These are phyloP conservation scores for Corythornis madagascariensis DNA, from an alignment of 2,113 vertebrate genomes.

Conservation along the genomic window DNA sequence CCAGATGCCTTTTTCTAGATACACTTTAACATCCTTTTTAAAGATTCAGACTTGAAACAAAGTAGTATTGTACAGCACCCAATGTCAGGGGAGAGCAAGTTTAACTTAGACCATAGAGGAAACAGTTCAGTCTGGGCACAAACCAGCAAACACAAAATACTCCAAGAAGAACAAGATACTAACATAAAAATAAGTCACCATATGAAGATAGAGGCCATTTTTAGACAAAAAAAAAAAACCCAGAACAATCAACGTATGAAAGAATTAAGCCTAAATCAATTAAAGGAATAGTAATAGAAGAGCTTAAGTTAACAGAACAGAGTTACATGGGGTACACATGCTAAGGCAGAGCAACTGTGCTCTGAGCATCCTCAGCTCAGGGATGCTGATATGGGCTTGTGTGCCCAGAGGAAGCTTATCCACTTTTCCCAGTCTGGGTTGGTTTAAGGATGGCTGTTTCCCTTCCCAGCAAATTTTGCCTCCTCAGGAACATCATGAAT, in stretches of 20 bases:
- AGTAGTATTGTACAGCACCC: neutral
- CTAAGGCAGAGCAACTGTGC: neutral
- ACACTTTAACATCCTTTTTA: neutral
- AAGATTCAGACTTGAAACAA: neutral
- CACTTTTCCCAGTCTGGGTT: neutral
- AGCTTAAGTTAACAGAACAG: neutral
- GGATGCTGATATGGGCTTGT: neutral
- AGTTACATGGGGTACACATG: accelerated
- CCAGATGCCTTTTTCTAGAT: neutral
- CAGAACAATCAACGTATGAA: neutral
- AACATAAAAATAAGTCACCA: neutral
- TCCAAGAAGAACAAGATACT: neutral
- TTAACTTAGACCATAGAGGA: neutral
- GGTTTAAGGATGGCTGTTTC: neutral
- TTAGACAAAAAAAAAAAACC: neutral
- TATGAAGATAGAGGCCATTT: neutral
- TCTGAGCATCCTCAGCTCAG: neutral
- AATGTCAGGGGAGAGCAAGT: neutral
- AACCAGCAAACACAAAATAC: neutral
- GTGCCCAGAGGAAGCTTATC: neutral
- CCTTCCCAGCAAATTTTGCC: neutral
- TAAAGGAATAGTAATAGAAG: neutral
- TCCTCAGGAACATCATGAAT: neutral
- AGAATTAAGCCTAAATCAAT: neutral
- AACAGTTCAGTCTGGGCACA: neutral